Conservation (phyloP, 1,140 invertebrate genomes). For the Heterodera schachtii region DNA sequence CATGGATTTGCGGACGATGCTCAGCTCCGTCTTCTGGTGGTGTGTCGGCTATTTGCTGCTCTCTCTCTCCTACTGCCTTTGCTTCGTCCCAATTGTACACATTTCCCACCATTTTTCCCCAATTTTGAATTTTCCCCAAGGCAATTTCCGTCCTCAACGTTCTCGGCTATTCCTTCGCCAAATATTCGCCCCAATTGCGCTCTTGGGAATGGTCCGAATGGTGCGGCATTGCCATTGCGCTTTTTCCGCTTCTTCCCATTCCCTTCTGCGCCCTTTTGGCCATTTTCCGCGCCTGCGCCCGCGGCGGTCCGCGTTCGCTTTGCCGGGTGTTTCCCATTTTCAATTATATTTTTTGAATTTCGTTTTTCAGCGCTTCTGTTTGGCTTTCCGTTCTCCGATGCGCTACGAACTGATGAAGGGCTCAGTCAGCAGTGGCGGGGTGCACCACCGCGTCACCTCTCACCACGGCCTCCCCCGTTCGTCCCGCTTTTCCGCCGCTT, state of each 20-base stretch:
- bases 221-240: constrained; percentile 53
- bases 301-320: constrained; percentile 24
- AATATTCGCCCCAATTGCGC: constrained; percentile 54
- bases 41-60: constrained; percentile 60
- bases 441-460: constrained; percentile 10
- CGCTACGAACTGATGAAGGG: constrained; percentile 50
- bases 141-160: constrained; percentile 60
- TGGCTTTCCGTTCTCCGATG: constrained; percentile 56
- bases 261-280: constrained; percentile 53
- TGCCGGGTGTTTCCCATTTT: constrained; percentile 30
- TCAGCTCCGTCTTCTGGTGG: constrained; percentile 55
- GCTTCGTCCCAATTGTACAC: constrained; percentile 57
- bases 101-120: constrained; percentile 21
- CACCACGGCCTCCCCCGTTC: background rate
- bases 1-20: constrained; percentile 59
- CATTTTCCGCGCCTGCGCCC: constrained; percentile 51
- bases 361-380: constrained; percentile 52
- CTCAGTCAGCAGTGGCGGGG: background rate
- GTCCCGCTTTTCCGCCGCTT: constrained; percentile 28
- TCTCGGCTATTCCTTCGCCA: constrained; percentile 52
- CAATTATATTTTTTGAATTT: constrained; percentile 21
- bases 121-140: constrained; percentile 18
- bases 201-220: constrained; percentile 57
- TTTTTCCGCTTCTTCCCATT: constrained; percentile 61
- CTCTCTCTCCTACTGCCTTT: constrained; percentile 59